These are phyloP conservation scores for Eupithecia subfuscata DNA, from an alignment of 2,888 invertebrate genomes.

Conservation along the genomic window DNA sequence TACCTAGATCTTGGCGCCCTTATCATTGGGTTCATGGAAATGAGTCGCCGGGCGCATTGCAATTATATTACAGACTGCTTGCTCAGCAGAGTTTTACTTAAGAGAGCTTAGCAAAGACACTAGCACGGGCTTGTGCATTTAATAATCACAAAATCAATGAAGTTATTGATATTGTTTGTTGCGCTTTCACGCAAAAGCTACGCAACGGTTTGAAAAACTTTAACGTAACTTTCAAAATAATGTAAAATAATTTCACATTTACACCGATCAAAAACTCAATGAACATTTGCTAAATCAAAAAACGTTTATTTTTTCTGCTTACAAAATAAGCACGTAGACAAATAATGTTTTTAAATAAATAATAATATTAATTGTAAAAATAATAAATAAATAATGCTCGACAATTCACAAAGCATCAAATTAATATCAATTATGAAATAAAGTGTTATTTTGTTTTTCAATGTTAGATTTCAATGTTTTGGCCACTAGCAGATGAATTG, in stretches of 20 bases:
- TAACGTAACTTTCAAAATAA: not conserved
- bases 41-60: slow-evolving; percentile 54
- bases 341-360: too few species aligned
- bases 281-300: too few species aligned
- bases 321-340: too few species aligned
- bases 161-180: not conserved
- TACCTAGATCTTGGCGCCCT: slow-evolving; percentile 18
- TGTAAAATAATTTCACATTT: not conserved
- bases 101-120: slow-evolving; percentile 10
- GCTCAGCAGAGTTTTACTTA: slow-evolving; percentile 57
- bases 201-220: not conserved
- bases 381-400: too few species aligned
- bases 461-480: not conserved
- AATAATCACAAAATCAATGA: not conserved
- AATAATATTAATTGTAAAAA: too few species aligned
- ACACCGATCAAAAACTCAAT: not conserved
- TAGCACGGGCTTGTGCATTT: not conserved
- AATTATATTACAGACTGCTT: slow-evolving; percentile 52
- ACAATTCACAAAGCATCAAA: too few species aligned
- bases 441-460: not conserved
- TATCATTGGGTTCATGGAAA: slow-evolving; percentile 63
- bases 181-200: not conserved
- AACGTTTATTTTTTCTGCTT: too few species aligned
- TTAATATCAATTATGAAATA: too few species aligned
- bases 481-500: not conserved